Conservation (phyloP, 1,140 invertebrate species). For the Trachymyrmex septentrionalis region DNA sequence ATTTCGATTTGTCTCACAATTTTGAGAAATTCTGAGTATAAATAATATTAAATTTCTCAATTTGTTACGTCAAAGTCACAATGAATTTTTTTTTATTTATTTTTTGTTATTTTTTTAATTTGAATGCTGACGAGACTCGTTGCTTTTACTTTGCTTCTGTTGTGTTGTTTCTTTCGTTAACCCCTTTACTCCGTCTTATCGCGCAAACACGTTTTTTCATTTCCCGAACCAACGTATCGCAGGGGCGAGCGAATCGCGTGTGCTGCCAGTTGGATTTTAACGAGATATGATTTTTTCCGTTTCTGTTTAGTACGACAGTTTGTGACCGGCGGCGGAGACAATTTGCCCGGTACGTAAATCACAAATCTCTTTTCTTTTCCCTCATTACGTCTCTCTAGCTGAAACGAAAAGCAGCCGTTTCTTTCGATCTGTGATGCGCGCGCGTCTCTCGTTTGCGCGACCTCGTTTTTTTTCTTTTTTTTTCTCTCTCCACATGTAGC, state of each 20-base stretch:
- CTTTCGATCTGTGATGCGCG: conserved; percentile 49
- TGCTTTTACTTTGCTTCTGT: conserved; percentile 3
- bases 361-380: conserved; percentile 84
- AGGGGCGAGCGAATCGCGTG: conserved; percentile 79
- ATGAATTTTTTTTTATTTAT: not conserved
- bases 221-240: conserved; percentile 73
- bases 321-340: conserved; percentile 91
- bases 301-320: conserved; percentile 91
- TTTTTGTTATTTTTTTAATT: not conserved
- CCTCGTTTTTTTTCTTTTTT: conserved; percentile 40
- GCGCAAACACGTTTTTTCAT: conserved; percentile 34
- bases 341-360: conserved; percentile 90
- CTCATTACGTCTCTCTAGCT: conserved; percentile 73
- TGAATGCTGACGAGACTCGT: conserved; percentile 25
- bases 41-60: not conserved
- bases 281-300: conserved; percentile 87
- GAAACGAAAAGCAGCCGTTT: conserved; percentile 68
- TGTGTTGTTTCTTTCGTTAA: not conserved
- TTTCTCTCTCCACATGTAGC: no score
- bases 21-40: not conserved
- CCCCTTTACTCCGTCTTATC: not conserved
- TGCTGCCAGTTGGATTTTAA: conserved; percentile 82
- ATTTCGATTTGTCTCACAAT: not conserved
- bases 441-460: conserved; percentile 43
- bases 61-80: not conserved